Base-by-base conservation (phyloP, 2,797 vertebrate species). In the Chloroceryle inda region DNA sequence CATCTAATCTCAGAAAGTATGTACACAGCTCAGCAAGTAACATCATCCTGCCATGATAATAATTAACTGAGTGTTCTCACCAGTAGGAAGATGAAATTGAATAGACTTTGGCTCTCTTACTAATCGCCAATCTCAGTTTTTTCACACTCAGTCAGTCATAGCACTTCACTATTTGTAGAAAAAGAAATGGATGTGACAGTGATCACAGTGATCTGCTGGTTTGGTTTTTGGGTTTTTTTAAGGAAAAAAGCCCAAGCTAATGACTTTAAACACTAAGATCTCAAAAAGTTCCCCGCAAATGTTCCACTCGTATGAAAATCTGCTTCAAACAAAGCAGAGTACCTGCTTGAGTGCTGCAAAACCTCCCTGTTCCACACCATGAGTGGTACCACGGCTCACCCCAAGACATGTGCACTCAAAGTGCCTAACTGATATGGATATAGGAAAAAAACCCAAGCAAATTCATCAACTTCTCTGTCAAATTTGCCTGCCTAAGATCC, bases 341-440 rank as follows among this genome's bases (percentile, higher is more conserved):
- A 18, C 1, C 2, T 16, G 33, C 24, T 26, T 29, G 26, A 49
- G 20, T 62, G 29, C 62, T 62, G 61, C 0, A 2, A 20, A 38
- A 22, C 2, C 3, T 6, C 33, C 45, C 45, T 50, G 62, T 11
- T 33, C 31, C n/a, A 63, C 49, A 50, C 4, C 45, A 11, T 0
- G 0, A 50, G 33, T 6, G 49, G 22, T 5, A 40, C 27, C 77
- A 45, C 11, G 16, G 62, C 56, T 50, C 11, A 2, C 8, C 27
- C 37, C 0, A 0, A 37, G 50, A 67, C 18, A 23, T 2, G 1
- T 16, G 45, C 49, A 44, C 69, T 35, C 73, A n/a, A 53, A 61
- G 11, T 3, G 4, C 50, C 49, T 50, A 49, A 1, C 6, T 3
- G 3, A 40, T 0, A 2, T 1, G 2, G 13, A 58, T 11, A 22